These are phyloP conservation scores for Sphyrna mokarran DNA, from an alignment of 2,113 vertebrate genomes.

Conservation along the genomic window DNA sequence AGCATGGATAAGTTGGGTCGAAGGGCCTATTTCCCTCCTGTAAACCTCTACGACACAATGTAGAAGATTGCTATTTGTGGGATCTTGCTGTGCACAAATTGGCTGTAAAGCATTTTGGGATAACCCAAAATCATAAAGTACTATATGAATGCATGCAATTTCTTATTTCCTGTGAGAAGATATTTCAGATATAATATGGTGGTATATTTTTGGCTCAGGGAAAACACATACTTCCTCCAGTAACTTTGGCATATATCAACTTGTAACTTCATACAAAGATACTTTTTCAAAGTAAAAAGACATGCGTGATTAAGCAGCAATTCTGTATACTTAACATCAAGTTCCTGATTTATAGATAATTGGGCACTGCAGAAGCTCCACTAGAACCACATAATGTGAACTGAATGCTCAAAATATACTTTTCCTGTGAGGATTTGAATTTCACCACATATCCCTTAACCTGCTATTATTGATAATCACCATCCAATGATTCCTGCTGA, in stretches of 20 bases:
- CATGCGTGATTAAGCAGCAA: background rate
- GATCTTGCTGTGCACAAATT: background rate
- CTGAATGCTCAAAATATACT: background rate
- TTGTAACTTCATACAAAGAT: background rate
- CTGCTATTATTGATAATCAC: background rate
- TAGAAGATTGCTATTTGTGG: background rate
- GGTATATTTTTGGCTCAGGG: background rate
- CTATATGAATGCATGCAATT: background rate
- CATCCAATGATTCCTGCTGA: background rate
- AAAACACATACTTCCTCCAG: background rate
- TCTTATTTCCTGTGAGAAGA: background rate
- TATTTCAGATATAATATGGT: background rate
- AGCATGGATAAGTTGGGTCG: too few relatives aligned
- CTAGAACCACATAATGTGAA: background rate
- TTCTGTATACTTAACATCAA: background rate
- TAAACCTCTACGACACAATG: too few relatives aligned
- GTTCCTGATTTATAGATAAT: background rate
- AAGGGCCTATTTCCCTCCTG: too few relatives aligned
- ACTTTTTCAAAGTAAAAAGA: background rate
- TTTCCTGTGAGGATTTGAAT: background rate
- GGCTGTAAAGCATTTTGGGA: background rate
- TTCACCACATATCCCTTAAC: background rate
- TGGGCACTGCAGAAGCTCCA: background rate
- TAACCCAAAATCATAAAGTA: background rate
- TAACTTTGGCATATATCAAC: background rate